Evolutionary conservation across 2,888 invertebrate species (phyloP), one percentile per base, ranked within the genome.

Genomic region (Temnothorax unifasciatus): DNA sequence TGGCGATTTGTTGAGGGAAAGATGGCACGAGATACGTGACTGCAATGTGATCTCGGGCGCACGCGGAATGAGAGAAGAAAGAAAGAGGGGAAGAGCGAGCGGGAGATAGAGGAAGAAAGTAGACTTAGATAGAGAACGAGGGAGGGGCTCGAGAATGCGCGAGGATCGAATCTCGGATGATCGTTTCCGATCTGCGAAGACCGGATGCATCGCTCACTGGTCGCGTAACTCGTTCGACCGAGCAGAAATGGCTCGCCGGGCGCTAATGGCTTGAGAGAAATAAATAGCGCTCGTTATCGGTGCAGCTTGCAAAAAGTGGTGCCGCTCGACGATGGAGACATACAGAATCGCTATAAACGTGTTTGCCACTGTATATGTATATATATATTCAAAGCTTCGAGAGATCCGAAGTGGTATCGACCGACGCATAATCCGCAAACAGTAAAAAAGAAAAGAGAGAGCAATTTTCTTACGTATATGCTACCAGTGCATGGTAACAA

Each of bases 21-120:
- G 88, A 88, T 86, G 89, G 84, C 85, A 85, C 82, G 86, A 90
- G 87, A 86, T 90, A 90, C 90, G 90, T 89, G 90, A 87, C 85
- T 84, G 29, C 29, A 29, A 29, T 29, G 82, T 87, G 86, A 86
- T 90, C 88, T 83, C 68, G 82, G 63, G 25, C 77, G 83, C 83
- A 71, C 79, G 66, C 73, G 57, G 41, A 63, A 87, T 41, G 54
- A 77, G 71, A 44, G 74, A 21, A 57, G 61, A 61, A 29, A 61
- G 25, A 83, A 41, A 54, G 34, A 82, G 59, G 73, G 52, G 47
- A 52, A 25, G 44, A 61, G 38, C n/a, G 29, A 59, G 41, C 59
- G 41, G 81, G 69, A 57, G 63, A 54, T 57, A 61, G 75, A 87
- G 63, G 63, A n/a, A n/a, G 59, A 81, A 71, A 73, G 61, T 41